Evolutionary conservation across 1,140 invertebrate species (phyloP).

Genomic region (Polypedilum pembai): DNA sequence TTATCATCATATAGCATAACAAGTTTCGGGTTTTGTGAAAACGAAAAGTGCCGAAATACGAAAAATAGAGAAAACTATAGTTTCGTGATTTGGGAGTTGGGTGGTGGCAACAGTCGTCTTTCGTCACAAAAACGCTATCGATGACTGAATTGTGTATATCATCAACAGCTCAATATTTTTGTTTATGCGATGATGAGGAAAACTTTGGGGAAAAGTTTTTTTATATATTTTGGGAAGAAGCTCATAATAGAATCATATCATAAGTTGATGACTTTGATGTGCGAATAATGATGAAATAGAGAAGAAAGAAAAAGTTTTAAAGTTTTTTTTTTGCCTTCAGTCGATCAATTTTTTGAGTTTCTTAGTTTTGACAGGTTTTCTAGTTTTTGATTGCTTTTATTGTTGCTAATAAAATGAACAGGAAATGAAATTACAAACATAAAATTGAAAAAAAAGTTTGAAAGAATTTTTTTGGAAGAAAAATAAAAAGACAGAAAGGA

Average conservation of each 20-base stretch:
- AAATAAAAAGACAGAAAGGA: no score
- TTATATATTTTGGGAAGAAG: background rate
- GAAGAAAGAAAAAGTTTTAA: background rate
- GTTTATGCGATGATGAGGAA: no score
- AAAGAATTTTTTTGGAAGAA: no score
- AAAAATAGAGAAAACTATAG: constrained; percentile 28
- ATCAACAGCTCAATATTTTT: background rate
- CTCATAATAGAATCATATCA: constrained; percentile 19
- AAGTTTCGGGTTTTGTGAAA: background rate
- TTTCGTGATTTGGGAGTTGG: background rate
- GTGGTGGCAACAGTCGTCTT: background rate
- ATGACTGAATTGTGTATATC: background rate
- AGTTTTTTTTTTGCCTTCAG: background rate
- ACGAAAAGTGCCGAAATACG: background rate
- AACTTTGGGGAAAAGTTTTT: no score
- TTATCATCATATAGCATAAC: no score
- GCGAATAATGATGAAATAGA: background rate
- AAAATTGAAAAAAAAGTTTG: no score
- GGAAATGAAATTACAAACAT: no score
- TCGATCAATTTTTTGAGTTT: background rate
- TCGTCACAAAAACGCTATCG: no score
- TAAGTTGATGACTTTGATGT: background rate
- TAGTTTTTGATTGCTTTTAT: no score
- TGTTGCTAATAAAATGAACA: no score
- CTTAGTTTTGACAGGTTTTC: background rate